These are phyloP conservation scores for Maniola hyperantus DNA, from an alignment of 2,888 invertebrate species.

Conservation along the genomic window DNA sequence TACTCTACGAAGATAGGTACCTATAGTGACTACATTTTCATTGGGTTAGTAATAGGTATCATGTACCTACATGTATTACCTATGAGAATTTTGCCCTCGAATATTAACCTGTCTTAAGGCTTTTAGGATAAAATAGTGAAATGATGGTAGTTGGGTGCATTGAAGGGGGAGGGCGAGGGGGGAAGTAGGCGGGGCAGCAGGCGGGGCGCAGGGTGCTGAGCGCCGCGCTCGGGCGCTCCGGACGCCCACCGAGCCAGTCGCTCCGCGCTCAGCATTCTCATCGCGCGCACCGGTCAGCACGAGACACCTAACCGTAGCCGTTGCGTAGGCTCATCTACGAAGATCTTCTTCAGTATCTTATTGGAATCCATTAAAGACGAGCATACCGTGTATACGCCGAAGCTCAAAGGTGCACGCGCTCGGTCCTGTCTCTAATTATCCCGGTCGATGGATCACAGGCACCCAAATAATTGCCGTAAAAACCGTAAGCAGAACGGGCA, in stretches of 20 bases:
- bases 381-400: background rate
- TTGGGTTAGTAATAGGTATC: background rate
- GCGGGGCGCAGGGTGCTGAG: constrained; percentile 75
- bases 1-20: background rate
- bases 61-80: background rate
- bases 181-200: constrained; percentile 57
- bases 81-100: background rate
- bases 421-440: constrained; percentile 59
- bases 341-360: constrained; percentile 17
- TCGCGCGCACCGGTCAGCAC: constrained; percentile 55
- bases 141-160: constrained; percentile 40
- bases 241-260: constrained; percentile 71
- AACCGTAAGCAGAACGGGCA: constrained; percentile 64
- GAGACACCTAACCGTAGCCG: constrained; percentile 22
- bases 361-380: background rate
- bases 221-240: constrained; percentile 56
- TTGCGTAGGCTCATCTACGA: constrained; percentile 28
- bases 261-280: constrained; percentile 61
- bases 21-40: no score
- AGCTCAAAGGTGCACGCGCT: constrained; percentile 52
- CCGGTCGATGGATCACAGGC: constrained; percentile 53
- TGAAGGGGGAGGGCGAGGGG: constrained; percentile 38
- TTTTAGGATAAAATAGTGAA: background rate
- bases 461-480: constrained; percentile 79
- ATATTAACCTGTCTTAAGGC: background rate